Conservation (phyloP, 2,113 vertebrate species). For the Trematocara unimaculatum region DNA sequence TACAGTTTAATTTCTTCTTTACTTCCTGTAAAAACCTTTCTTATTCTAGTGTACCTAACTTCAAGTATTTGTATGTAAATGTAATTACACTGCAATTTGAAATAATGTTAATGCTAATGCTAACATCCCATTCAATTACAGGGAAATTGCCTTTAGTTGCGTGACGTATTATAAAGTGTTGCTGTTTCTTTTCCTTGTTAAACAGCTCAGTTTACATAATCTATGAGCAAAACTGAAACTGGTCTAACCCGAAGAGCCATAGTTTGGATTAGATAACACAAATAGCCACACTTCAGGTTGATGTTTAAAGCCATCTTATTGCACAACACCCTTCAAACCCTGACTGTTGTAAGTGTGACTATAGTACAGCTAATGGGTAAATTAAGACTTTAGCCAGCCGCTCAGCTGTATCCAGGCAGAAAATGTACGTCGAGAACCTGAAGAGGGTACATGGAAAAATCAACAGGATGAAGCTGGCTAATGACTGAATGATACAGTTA, state of each 20-base stretch:
- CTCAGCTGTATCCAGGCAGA: background rate
- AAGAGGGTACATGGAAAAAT: background rate
- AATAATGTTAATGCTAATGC: background rate
- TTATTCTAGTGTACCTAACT: background rate
- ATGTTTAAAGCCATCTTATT: background rate
- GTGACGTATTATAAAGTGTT: accelerated
- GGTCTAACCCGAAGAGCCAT: background rate
- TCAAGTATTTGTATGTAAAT: background rate
- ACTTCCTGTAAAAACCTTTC: background rate
- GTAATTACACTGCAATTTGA: background rate
- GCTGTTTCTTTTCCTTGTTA: background rate
- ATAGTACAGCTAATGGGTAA: background rate
- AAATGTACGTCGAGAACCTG: accelerated
- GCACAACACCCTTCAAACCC: background rate
- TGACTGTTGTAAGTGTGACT: background rate
- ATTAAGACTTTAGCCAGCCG: background rate
- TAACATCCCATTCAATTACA: background rate
- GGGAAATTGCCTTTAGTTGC: background rate
- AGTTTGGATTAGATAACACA: background rate
- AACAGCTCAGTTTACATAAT: background rate
- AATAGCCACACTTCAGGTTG: background rate
- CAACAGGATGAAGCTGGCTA: background rate
- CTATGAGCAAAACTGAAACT: background rate
- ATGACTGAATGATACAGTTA: background rate
- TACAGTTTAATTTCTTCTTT: background rate